Base-by-base conservation (phyloP, 1,140 invertebrate species). In the Musca vetustissima region DNA sequence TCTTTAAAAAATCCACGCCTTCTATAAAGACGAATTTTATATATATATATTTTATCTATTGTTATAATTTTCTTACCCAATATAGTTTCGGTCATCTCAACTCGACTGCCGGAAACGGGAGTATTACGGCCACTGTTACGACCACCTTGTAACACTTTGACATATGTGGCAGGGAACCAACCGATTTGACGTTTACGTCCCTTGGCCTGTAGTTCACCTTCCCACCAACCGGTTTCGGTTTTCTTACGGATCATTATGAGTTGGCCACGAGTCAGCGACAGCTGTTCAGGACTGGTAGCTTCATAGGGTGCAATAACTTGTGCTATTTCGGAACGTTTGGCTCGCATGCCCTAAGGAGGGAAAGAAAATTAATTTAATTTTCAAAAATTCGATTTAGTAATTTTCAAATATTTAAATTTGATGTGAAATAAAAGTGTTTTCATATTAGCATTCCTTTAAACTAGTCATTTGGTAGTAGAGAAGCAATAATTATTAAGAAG, bases 91-190 rank as follows among this genome's bases (percentile, higher is more conserved):
- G 78, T 81, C 77, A 86, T 85, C 74, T 86, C 78, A 55, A 83
- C 79, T 69, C 81, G 81, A 64, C 80, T 81, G 13, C 79, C 81
- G 4, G 81, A 83, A 0, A 92, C 87, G 0, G 91, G 91, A 0
- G 91, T 92, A 49, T 89, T 91, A 14, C 91, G 84, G 19, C 91
- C 91, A 50, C 91, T 92, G 25, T 87, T 86, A 53, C 88, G 83
- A 1, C 88, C 88, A 22, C 86, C 88, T 64, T 87, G 87, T 47
- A 92, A 77, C 61, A 93, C 87, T 85, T 98, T 98, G 0, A 99
- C 96, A 81, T 98, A 98, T 57, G 94, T 95, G 21, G 96, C 96
- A 9, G 97, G 97, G 83, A 98, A 98, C 96, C 97, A 99, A 4
- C 97, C 97, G 66, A 97, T 90, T 85, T 97, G 94, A 64, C 94